These are phyloP conservation scores for Lepidurus packardi DNA, from an alignment of 1,140 invertebrate species.

Conservation along the genomic window DNA sequence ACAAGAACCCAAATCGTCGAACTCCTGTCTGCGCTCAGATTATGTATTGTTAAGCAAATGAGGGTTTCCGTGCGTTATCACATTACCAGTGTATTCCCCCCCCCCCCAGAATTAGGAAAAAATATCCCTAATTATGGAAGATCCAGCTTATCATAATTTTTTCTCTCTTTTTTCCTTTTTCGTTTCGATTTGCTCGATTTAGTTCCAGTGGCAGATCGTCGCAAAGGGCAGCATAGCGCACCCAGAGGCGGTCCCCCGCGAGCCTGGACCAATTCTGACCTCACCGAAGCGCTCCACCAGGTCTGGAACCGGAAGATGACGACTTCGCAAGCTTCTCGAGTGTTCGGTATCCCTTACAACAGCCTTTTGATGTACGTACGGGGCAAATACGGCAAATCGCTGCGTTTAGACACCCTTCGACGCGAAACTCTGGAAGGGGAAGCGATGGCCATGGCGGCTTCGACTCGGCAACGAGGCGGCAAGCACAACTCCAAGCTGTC, in stretches of 20 bases:
- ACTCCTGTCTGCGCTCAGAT: no score
- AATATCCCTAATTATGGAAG: no score
- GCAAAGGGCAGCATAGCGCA: slow-evolving; percentile 71
- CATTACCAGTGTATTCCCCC: no score
- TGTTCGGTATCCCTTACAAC: slow-evolving; percentile 87
- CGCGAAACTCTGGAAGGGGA: slow-evolving; percentile 69
- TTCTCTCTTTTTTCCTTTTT: slow-evolving; percentile 24
- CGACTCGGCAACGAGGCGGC: slow-evolving; percentile 24
- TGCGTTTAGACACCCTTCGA: slow-evolving; percentile 76
- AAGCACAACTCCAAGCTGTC: neutral
- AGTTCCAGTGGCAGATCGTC: slow-evolving; percentile 38
- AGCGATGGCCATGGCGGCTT: slow-evolving; percentile 45
- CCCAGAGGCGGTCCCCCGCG: slow-evolving; percentile 77
- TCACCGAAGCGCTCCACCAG: slow-evolving; percentile 79
- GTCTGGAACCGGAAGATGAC: slow-evolving; percentile 93
- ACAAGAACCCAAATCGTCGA: no score
- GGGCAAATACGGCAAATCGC: slow-evolving; percentile 83
- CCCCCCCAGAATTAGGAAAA: no score
- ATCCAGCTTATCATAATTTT: slow-evolving; percentile 48
- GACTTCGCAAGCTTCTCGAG: slow-evolving; percentile 80
- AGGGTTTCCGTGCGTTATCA: no score
- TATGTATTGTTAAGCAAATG: no score
- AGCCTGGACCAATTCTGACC: slow-evolving; percentile 82
- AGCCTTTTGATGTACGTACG: slow-evolving; percentile 83
- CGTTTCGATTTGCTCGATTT: neutral